Evolutionary conservation across 2,113 vertebrate genomes (phyloP).

Genomic region (Scomber japonicus): DNA sequence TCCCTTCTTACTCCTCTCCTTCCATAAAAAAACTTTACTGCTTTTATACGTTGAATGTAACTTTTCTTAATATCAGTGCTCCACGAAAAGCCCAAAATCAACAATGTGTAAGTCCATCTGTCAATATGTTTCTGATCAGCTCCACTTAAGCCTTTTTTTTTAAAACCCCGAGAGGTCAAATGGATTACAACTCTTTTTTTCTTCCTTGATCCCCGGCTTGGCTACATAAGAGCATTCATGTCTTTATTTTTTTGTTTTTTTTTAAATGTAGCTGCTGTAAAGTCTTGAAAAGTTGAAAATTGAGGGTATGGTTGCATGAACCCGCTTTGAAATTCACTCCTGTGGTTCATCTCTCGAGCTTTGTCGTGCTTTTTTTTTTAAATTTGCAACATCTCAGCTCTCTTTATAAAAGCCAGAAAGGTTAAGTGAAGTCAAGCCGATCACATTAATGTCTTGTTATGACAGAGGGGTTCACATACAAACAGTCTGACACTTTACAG

Average conservation of each 20-base stretch:
- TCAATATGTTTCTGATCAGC: too few relatives aligned
- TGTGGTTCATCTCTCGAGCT: too few relatives aligned
- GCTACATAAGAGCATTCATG: neutral
- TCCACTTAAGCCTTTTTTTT: too few relatives aligned
- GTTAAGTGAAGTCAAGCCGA: neutral
- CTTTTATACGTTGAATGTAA: too few relatives aligned
- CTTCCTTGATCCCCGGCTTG: neutral
- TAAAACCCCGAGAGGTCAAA: slow-evolving; percentile 47
- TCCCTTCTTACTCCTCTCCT: too few relatives aligned
- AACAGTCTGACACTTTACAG: neutral
- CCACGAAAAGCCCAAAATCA: too few relatives aligned
- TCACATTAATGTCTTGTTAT: neutral
- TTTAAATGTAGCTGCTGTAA: neutral
- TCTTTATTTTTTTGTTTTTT: too few relatives aligned
- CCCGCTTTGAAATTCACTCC: too few relatives aligned
- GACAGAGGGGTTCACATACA: neutral
- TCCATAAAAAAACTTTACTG: too few relatives aligned
- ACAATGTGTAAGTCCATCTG: too few relatives aligned
- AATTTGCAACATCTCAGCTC: neutral
- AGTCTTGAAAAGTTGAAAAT: neutral
- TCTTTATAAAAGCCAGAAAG: neutral
- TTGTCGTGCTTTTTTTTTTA: too few relatives aligned
- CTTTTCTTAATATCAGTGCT: too few relatives aligned
- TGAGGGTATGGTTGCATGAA: neutral
- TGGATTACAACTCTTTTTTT: neutral